Base-by-base conservation (phyloP, 2,113 vertebrate species). In the Syrrhaptes paradoxus region DNA sequence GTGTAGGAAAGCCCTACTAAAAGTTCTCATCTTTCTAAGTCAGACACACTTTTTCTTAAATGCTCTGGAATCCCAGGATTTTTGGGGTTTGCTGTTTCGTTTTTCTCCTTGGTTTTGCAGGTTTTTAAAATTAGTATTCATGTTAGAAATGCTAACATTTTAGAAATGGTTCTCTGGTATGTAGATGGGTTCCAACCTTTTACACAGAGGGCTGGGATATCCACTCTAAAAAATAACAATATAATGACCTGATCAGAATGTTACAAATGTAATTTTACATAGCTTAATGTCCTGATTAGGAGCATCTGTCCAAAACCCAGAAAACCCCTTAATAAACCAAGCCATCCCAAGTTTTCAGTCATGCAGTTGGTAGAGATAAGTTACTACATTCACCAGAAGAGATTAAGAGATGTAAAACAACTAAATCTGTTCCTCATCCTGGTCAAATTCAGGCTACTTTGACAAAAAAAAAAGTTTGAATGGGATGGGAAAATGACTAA, bases 51-150 rank as follows among this genome's bases (percentile, higher is more conserved):
- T 91, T 58, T 72, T 67, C 21, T 8, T 80, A 79, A 85, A 91
- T 31, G 14, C 14, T 70, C 34, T 14, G 38, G 28, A 17, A 70
- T 4, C 14, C 6, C 8, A 17, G 6, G 3, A 0, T 9, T 2
- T 54, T 26, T n/a, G 31, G 18, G 11, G 75, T 76, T 76, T 61
- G 20, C 11, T 76, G 20, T 6, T 85, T 55, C 58, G 13, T 0
- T 59, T 51, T 51, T 49, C 15, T 26, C 31, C 36, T 41, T 54
- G 18, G 11, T 90, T 83, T 72, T 58, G 32, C 16, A 72, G 36
- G 2, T 24, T 51, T 78, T 78, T 51, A 6, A 13, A 83, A 45
- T 45, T 32, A 36, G 24, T 77, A 91, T 95, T 81, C 34, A 75
- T 4, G 5, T 19, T 25, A 82, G 55, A 36, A 65, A 76, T 70